These are phyloP conservation scores for Nematolebias whitei DNA, from an alignment of 2,113 vertebrate genomes.

Conservation along the genomic window DNA sequence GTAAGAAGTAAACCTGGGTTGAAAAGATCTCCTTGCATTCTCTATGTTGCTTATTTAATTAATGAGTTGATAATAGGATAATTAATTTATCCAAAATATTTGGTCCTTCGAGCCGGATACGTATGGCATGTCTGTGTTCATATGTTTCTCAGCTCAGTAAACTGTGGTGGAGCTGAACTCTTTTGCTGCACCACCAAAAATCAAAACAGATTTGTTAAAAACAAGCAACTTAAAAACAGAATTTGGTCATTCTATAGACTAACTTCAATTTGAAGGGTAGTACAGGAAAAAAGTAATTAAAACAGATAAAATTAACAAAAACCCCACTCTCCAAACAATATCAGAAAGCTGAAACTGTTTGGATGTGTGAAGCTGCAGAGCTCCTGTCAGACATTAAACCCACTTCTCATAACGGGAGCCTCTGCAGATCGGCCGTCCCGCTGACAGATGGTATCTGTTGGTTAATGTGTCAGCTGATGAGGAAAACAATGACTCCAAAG, in stretches of 20 bases:
- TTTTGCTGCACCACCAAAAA: too few species aligned
- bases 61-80: too few species aligned
- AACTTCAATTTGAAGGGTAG: background rate
- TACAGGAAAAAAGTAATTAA: background rate
- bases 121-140: too few species aligned
- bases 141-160: too few species aligned
- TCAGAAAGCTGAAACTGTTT: slow-evolving; percentile 17
- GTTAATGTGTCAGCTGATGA: slow-evolving; percentile 15
- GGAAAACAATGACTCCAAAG: slow-evolving; percentile 29
- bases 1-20: too few species aligned
- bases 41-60: too few species aligned
- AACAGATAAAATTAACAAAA: background rate
- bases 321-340: slow-evolving; percentile 3
- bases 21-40: too few species aligned
- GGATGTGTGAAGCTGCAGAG: slow-evolving; percentile 11
- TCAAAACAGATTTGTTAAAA: too few species aligned
- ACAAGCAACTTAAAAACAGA: too few species aligned
- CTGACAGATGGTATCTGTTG: slow-evolving; percentile 10
- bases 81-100: too few species aligned
- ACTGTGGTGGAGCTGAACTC: too few species aligned
- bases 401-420: slow-evolving; percentile 17
- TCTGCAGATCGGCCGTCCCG: slow-evolving; percentile 14
- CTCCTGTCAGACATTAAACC: slow-evolving; percentile 24
- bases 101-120: too few species aligned
- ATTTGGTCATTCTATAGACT: background rate